A percentile compares a stretch with the other conserved stretches of the same genome.
Evolutionary conservation across 2,113 vertebrate species (phyloP).

Genomic region (Grantiella picta): DNA sequence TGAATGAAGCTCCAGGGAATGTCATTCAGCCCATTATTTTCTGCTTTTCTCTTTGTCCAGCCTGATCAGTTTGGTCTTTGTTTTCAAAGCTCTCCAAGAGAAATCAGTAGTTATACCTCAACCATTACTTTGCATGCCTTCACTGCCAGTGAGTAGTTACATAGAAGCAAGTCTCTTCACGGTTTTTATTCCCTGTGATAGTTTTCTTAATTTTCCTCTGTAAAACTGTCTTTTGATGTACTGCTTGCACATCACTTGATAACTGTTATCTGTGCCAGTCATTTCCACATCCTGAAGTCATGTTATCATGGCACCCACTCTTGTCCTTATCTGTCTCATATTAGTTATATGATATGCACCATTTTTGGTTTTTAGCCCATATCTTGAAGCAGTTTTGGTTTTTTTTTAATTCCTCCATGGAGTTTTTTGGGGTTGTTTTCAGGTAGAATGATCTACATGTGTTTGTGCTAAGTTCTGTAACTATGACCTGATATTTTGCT

Average conservation of each 20-base stretch:
- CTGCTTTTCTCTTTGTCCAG: background rate
- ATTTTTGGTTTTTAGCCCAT: background rate
- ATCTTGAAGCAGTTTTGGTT: background rate
- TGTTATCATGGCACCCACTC: rapidly evolving
- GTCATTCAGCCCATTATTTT: background rate
- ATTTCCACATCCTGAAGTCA: background rate
- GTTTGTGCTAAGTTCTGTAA: background rate
- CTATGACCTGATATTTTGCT: background rate
- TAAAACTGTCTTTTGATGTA: background rate
- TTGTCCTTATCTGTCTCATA: background rate
- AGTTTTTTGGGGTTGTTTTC: background rate
- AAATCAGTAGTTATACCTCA: background rate
- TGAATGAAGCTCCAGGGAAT: background rate
- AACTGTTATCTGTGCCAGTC: background rate
- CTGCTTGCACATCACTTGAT: background rate
- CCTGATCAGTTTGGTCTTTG: background rate
- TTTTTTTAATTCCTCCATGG: background rate
- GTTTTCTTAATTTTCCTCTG: background rate
- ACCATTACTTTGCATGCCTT: background rate
- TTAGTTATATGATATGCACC: background rate
- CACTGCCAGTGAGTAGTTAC: background rate
- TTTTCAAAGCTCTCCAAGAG: background rate
- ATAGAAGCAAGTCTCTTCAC: background rate
- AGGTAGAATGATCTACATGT: background rate
- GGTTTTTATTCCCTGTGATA: background rate